Conservation (phyloP, 1,140 invertebrate genomes). For the Drosophila lacteicornis region DNA sequence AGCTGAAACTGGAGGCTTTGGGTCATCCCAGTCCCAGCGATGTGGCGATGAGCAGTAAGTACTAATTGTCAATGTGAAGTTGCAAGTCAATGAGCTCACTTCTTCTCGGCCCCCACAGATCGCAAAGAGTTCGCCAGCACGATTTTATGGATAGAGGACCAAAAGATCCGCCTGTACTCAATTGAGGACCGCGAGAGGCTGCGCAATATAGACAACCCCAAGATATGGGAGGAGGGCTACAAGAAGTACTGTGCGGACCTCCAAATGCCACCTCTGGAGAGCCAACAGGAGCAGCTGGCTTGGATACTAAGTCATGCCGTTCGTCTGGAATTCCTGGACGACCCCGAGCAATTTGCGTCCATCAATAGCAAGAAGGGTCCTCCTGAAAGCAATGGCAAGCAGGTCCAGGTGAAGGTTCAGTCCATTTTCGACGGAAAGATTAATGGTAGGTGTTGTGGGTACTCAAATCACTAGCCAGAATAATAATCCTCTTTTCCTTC, state of each 20-base stretch:
- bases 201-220: slow-evolving; percentile 85
- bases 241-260: slow-evolving; percentile 91
- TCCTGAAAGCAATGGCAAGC: slow-evolving; percentile 85
- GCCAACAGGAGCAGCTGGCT: slow-evolving; percentile 89
- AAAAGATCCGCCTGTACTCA: slow-evolving; percentile 95
- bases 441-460: slow-evolving; percentile 88
- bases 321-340: slow-evolving; percentile 92
- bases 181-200: slow-evolving; percentile 92
- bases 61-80: neutral
- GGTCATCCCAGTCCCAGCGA: slow-evolving; percentile 88
- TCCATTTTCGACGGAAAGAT: slow-evolving; percentile 71
- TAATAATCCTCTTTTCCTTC: slow-evolving; percentile 10
- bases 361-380: slow-evolving; percentile 87
- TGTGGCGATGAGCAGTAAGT: slow-evolving; percentile 55
- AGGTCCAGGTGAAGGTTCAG: slow-evolving; percentile 42
- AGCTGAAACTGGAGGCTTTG: slow-evolving; percentile 85
- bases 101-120: slow-evolving; percentile 86
- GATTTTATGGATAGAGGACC: slow-evolving; percentile 96
- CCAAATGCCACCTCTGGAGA: slow-evolving; percentile 87
- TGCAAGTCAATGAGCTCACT: slow-evolving; percentile 18
- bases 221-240: slow-evolving; percentile 91
- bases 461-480: slow-evolving; percentile 73
- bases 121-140: slow-evolving; percentile 91
- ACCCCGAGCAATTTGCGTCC: slow-evolving; percentile 90
- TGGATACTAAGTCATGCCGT: slow-evolving; percentile 95